A percentile compares a stretch with the other conserved stretches of the same genome.
These are phyloP conservation scores for Trachythela sp. DNA, from an alignment of 64 coral and sea anemone species.

Conservation along the genomic window DNA sequence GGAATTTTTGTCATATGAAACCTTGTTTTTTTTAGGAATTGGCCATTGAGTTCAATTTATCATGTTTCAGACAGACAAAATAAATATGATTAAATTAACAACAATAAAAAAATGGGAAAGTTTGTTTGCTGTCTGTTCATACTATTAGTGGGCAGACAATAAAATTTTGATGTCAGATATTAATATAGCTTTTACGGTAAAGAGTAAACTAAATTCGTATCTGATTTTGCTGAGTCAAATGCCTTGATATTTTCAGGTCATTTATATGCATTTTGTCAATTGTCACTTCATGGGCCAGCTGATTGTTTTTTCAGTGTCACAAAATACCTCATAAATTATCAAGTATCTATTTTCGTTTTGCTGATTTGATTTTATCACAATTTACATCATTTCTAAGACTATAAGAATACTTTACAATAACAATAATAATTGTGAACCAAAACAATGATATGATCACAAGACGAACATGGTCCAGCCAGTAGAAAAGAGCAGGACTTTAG, in stretches of 20 bases:
- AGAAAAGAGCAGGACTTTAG: no score
- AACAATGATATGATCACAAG: no score
- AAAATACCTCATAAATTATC: neutral
- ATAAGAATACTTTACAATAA: no score
- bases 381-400: no score
- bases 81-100: neutral
- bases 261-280: neutral
- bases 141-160: no score
- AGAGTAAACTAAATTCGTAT: neutral
- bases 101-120: no score
- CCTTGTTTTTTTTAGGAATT: neutral
- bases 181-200: neutral
- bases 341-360: no score
- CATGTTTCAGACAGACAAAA: neutral
- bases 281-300: neutral
- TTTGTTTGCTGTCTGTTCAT: no score
- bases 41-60: neutral
- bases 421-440: no score
- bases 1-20: neutral
- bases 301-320: neutral
- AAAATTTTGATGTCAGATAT: no score
- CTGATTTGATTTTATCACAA: no score
- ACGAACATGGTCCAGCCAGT: no score
- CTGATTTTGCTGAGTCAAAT: neutral
- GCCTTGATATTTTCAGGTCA: neutral